Evolutionary conservation across 2,888 invertebrate genomes (phyloP).

Genomic region (Eristalis intricaria): DNA sequence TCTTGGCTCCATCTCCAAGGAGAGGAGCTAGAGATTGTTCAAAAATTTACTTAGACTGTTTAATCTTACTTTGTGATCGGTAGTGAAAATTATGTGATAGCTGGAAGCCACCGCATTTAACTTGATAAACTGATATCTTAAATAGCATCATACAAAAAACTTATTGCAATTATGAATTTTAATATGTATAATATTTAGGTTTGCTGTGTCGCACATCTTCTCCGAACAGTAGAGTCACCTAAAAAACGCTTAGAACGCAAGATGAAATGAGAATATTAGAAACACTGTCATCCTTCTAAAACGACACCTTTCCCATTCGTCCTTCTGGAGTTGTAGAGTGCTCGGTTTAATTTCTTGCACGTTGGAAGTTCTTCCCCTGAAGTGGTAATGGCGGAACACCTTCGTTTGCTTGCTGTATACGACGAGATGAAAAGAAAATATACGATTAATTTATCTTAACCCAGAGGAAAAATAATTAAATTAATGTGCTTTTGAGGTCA

Average conservation of each 20-base stretch:
- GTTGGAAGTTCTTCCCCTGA: slow-evolving; percentile 77
- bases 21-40: neutral
- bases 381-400: slow-evolving; percentile 76
- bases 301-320: slow-evolving; percentile 44
- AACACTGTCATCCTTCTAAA: slow-evolving; percentile 56
- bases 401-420: slow-evolving; percentile 76
- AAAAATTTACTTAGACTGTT: neutral
- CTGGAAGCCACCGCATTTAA: neutral
- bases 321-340: neutral
- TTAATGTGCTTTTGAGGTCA: neutral
- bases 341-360: slow-evolving; percentile 75
- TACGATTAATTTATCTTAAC: slow-evolving; percentile 59
- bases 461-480: slow-evolving; percentile 21
- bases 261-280: slow-evolving; percentile 17
- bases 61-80: neutral
- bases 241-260: slow-evolving; percentile 20
- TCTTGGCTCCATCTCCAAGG: too few species aligned
- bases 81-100: neutral
- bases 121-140: neutral
- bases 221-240: neutral
- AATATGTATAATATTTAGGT: neutral
- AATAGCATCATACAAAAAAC: neutral
- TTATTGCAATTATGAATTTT: neutral
- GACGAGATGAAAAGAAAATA: slow-evolving; percentile 62
- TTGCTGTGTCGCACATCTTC: neutral